Conservation (phyloP, 1,140 invertebrate genomes). For the Hydropsyche tenuis region DNA sequence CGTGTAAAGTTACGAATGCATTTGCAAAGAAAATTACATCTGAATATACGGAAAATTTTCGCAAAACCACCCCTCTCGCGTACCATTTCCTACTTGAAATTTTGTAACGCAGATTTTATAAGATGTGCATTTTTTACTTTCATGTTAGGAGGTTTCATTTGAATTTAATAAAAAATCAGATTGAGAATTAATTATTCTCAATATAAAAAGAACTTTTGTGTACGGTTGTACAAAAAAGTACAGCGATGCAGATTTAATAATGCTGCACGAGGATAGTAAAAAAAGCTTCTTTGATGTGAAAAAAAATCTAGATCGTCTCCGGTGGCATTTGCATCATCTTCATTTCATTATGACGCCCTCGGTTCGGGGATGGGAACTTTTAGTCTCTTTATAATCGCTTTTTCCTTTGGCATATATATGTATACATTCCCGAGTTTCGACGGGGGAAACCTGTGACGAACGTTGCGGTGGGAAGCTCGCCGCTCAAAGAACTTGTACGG, state of each 20-base stretch:
- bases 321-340: constrained; percentile 36
- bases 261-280: neutral
- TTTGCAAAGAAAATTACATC: constrained; percentile 46
- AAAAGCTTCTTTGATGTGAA: constrained; percentile 21
- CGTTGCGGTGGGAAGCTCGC: constrained; percentile 40
- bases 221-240: neutral
- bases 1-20: constrained; percentile 46
- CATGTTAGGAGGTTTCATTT: too few relatives aligned
- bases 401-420: constrained; percentile 37
- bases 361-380: constrained; percentile 32
- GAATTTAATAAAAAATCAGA: too few relatives aligned
- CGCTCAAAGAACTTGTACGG: constrained; percentile 36
- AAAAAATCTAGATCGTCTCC: constrained; percentile 9
- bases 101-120: too few relatives aligned
- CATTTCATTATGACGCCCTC: constrained; percentile 37
- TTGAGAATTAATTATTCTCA: too few relatives aligned
- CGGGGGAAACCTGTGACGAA: constrained; percentile 41
- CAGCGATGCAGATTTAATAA: neutral
- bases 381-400: constrained; percentile 47
- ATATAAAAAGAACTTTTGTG: too few relatives aligned
- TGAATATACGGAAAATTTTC: constrained; percentile 10
- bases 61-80: too few relatives aligned
- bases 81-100: too few relatives aligned
- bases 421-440: neutral
- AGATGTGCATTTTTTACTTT: too few relatives aligned